Conservation (phyloP, 2,888 invertebrate species). For the Anthophora plumipes region DNA sequence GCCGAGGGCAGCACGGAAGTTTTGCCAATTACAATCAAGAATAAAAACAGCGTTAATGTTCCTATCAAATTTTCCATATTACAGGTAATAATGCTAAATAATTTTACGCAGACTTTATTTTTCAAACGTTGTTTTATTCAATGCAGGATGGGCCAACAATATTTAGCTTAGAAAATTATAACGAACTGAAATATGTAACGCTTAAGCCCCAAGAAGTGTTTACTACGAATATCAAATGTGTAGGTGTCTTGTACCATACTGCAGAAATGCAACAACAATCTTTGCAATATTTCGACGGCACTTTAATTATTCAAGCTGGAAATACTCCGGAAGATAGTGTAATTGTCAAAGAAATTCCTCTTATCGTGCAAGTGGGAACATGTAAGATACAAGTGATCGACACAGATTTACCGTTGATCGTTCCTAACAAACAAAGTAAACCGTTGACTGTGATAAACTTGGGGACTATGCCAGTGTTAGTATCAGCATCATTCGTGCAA, state of each 20-base stretch:
- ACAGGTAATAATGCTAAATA: conserved; percentile 69
- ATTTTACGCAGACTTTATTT: not conserved
- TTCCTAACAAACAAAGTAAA: conserved; percentile 72
- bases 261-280: conserved; percentile 53
- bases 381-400: conserved; percentile 75
- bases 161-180: conserved; percentile 72
- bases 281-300: conserved; percentile 48
- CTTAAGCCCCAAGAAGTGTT: conserved; percentile 63
- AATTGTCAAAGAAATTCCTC: conserved; percentile 73
- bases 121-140: not conserved
- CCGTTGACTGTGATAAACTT: conserved; percentile 73
- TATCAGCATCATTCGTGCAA: conserved; percentile 69
- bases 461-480: conserved; percentile 69
- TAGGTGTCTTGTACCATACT: conserved; percentile 57
- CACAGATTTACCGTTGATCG: conserved; percentile 71
- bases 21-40: conserved; percentile 76
- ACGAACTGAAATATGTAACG: conserved; percentile 50
- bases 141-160: conserved; percentile 69
- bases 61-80: conserved; percentile 73
- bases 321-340: conserved; percentile 68
- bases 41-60: conserved; percentile 78
- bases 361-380: conserved; percentile 71
- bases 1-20: conserved; percentile 69
- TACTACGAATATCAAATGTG: conserved; percentile 72
- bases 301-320: conserved; percentile 64